phyloP scores from a whole-genome alignment of 2,888 invertebrate genomes.

The Microctonus hyperodae region DNA sequence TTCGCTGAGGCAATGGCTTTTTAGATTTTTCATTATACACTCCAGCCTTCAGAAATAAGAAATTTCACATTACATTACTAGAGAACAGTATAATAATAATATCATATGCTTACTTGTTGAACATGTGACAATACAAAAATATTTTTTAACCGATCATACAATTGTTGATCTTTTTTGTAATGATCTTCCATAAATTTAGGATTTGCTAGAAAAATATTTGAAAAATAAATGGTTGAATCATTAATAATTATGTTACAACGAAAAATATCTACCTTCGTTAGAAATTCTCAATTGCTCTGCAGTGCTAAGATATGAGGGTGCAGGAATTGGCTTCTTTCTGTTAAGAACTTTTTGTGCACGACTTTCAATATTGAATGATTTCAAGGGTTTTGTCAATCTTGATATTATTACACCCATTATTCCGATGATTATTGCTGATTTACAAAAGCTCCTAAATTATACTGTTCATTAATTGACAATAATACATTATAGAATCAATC shows the following conservation, averaged over 20 bases:
- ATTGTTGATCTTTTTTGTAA: conserved; percentile 69
- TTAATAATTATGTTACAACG: background rate
- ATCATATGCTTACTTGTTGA: conserved; percentile 48
- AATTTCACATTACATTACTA: background rate
- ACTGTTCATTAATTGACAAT: too few relatives aligned
- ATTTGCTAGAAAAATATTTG: conserved; percentile 62
- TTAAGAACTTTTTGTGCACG: conserved; percentile 77
- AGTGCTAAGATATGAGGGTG: conserved; percentile 74
- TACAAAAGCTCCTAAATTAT: too few relatives aligned
- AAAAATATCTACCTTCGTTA: conserved; percentile 62
- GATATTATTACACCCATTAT: conserved; percentile 75
- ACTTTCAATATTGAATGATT: conserved; percentile 78
- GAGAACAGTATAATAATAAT: background rate
- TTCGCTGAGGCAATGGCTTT: conserved; percentile 70
- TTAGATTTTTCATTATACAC: conserved; percentile 52
- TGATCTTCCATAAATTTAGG: conserved; percentile 71
- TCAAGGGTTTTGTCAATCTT: conserved; percentile 67
- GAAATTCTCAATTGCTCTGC: conserved; percentile 71
- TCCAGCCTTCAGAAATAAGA: background rate
- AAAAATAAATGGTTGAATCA: background rate
- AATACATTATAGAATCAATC: too few relatives aligned
- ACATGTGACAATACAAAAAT: conserved; percentile 78
- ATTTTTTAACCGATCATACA: conserved; percentile 72
- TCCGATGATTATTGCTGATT: background rate
- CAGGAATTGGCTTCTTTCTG: conserved; percentile 70